phyloP scores from a whole-genome alignment of 2,797 vertebrate genomes.

The Masticophis lateralis region DNA sequence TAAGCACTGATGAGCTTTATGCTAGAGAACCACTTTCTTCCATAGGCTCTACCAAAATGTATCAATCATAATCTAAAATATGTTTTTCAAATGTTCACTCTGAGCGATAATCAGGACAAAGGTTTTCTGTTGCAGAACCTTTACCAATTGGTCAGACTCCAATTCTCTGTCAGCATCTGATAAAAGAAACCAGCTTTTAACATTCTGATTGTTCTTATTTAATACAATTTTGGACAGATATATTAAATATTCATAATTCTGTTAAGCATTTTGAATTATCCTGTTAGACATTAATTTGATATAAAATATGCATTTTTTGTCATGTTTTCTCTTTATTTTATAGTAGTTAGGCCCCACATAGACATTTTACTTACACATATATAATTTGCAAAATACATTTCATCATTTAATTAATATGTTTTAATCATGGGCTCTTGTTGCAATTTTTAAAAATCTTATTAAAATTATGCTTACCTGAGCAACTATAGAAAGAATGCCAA shows the following conservation, averaged over 20 bases:
- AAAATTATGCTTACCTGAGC: conserved; percentile 82
- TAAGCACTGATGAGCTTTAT: not conserved
- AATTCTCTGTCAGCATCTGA: not conserved
- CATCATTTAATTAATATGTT: not conserved
- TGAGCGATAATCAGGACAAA: not conserved
- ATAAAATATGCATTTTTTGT: not conserved
- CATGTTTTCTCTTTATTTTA: not conserved
- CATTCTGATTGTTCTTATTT: not conserved
- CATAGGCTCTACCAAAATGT: not conserved
- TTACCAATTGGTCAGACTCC: not conserved
- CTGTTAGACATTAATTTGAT: not conserved
- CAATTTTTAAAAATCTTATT: not conserved
- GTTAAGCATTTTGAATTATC: not conserved
- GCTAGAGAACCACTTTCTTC: not conserved
- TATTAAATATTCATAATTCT: not conserved
- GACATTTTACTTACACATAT: not conserved
- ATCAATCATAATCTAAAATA: not conserved
- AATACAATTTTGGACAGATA: not conserved
- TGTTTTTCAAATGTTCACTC: not conserved
- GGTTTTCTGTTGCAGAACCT: not conserved
- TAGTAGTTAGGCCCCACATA: not conserved
- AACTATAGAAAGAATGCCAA: conserved; percentile 91
- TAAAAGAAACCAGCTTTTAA: not conserved
- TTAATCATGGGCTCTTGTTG: not conserved
- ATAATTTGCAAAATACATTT: not conserved